A percentile compares a stretch with the other conserved stretches of the same genome.
These are phyloP conservation scores for Recurvirostra avosetta DNA, from an alignment of 2,113 vertebrate species.

Conservation along the genomic window DNA sequence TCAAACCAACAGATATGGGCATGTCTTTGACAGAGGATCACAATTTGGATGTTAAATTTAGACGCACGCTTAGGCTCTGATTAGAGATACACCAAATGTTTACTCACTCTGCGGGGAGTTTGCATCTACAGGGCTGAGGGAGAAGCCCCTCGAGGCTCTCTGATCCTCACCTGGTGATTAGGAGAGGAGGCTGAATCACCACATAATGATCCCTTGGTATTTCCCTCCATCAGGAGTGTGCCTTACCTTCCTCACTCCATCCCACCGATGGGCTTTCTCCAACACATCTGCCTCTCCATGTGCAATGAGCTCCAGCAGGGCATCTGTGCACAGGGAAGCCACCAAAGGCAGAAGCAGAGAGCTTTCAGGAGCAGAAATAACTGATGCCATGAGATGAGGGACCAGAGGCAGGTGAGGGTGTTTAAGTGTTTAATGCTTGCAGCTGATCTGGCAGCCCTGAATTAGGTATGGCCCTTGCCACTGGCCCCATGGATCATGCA, in stretches of 20 bases:
- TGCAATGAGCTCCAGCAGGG: neutral
- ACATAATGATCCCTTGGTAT: conserved; percentile 48
- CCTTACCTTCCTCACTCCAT: neutral
- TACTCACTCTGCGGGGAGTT: neutral
- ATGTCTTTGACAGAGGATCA: conserved; percentile 22
- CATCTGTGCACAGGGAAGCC: neutral
- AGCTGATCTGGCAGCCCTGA: neutral
- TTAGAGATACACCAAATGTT: conserved; percentile 26
- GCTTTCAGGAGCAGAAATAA: neutral
- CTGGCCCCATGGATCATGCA: fast-evolving
- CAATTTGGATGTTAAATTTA: conserved; percentile 66
- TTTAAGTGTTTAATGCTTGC: neutral
- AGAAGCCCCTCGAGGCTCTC: conserved; percentile 41
- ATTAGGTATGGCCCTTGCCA: neutral
- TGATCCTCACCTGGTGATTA: neutral
- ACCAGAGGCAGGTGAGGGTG: neutral
- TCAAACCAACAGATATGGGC: conserved; percentile 39
- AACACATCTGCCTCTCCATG: neutral
- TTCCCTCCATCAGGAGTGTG: neutral
- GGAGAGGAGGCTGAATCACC: conserved; percentile 48
- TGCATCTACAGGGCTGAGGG: conserved; percentile 40
- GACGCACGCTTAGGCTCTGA: neutral
- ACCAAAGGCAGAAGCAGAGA: neutral
- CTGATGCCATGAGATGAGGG: no score
- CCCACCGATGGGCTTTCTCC: neutral